These are phyloP conservation scores for Chrysaora quinquecirrha DNA, from an alignment of 30 jellyfish, hydroid and myxozoan species.

Conservation along the genomic window DNA sequence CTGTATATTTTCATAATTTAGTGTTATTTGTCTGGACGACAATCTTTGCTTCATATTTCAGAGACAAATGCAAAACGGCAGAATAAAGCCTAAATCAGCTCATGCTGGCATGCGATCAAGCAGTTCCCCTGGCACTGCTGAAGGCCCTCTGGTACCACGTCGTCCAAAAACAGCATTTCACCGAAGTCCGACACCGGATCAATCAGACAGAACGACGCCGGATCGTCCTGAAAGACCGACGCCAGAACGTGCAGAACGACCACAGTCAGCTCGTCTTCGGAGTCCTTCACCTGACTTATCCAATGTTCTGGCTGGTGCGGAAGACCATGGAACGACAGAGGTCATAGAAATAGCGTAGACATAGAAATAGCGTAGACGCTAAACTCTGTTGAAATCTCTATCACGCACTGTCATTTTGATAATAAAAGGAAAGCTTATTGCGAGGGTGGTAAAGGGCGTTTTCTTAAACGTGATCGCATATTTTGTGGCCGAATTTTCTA, in stretches of 20 bases:
- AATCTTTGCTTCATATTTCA: neutral
- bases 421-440: no score
- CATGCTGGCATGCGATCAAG: neutral
- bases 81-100: constrained; percentile 4
- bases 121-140: neutral
- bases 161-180: neutral
- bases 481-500: no score
- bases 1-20: neutral
- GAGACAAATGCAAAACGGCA: neutral
- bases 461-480: no score
- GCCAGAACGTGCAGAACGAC: no score
- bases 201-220: neutral
- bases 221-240: no score
- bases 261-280: constrained; percentile 5
- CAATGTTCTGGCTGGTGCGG: neutral
- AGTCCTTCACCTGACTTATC: constrained; percentile 4
- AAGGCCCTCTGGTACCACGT: neutral
- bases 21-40: neutral
- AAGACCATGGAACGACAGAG: neutral
- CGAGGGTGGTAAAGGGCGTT: no score
- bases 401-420: no score
- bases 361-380: no score
- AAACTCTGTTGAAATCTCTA: no score
- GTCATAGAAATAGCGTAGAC: no score
- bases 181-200: constrained; percentile 3